Percentiles rank a stretch among this genome's conserved stretches.
phyloP scores from a whole-genome alignment of 1,140 invertebrate genomes.

The Drosophila ercepeae region DNA sequence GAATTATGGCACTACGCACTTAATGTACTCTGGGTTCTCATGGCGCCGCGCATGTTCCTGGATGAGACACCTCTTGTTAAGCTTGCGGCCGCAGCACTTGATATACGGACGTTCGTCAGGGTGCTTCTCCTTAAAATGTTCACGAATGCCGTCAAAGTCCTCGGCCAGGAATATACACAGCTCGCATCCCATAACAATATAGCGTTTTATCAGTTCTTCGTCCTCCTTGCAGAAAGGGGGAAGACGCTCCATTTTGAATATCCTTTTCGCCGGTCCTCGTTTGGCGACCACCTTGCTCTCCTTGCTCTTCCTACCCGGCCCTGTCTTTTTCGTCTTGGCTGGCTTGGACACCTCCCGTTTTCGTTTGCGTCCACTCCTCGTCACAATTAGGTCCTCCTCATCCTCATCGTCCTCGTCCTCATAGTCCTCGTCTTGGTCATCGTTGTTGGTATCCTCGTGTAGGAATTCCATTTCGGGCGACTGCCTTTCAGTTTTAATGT shows the following conservation, averaged over 20 bases:
- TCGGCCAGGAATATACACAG: slow-evolving; percentile 73
- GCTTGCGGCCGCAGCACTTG: slow-evolving; percentile 71
- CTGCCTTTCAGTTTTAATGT: slow-evolving; percentile 58
- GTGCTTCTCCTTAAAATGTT: slow-evolving; percentile 73
- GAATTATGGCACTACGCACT: slow-evolving; percentile 27
- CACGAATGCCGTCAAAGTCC: slow-evolving; percentile 66
- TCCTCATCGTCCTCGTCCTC: slow-evolving; percentile 29
- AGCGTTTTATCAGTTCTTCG: slow-evolving; percentile 72
- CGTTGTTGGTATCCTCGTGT: slow-evolving; percentile 22
- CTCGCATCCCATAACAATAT: slow-evolving; percentile 78
- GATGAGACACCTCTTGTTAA: slow-evolving; percentile 68
- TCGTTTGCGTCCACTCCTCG: slow-evolving; percentile 60
- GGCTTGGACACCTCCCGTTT: slow-evolving; percentile 45
- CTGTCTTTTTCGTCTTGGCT: slow-evolving; percentile 35
- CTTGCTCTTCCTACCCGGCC: slow-evolving; percentile 23
- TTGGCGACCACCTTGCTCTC: slow-evolving; percentile 27
- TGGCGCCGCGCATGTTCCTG: slow-evolving; percentile 73
- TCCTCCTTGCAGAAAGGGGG: slow-evolving; percentile 72
- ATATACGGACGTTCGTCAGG: slow-evolving; percentile 61
- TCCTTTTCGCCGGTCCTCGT: slow-evolving; percentile 43
- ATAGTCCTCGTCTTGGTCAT: slow-evolving; percentile 29
- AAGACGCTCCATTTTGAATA: slow-evolving; percentile 59
- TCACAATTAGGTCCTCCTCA: slow-evolving; percentile 58
- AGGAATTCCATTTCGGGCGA: slow-evolving; percentile 42
- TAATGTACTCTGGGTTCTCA: slow-evolving; percentile 78